These are phyloP conservation scores for Brachyalestes nurse DNA, from an alignment of 2,797 vertebrate genomes.

Conservation along the genomic window DNA sequence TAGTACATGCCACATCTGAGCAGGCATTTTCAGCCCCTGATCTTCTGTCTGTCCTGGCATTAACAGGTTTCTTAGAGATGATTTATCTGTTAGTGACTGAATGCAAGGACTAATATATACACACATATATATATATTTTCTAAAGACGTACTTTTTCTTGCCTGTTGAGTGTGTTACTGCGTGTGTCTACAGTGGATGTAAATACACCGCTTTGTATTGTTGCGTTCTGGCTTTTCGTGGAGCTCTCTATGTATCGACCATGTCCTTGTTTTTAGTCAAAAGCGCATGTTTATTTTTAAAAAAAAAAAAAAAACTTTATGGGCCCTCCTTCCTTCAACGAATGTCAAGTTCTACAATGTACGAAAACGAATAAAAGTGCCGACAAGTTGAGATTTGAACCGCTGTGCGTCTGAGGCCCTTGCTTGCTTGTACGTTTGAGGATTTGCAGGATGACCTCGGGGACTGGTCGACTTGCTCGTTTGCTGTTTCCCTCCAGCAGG, in stretches of 20 bases:
- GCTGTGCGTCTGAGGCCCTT: constrained; percentile 10
- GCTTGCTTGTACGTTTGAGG: background rate
- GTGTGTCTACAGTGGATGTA: constrained; percentile 67
- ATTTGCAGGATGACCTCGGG: constrained; percentile 1
- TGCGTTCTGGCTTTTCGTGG: constrained; percentile 71
- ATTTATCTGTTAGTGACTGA: constrained; percentile 26
- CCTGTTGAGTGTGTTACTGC: constrained; percentile 36
- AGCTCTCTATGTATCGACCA: constrained; percentile 69
- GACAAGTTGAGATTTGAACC: constrained; percentile 67
- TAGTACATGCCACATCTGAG: background rate
- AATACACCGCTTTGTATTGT: constrained; percentile 77
- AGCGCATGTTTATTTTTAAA: constrained; percentile 72
- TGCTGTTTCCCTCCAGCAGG: background rate
- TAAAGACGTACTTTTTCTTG: constrained; percentile 63
- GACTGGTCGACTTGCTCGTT: background rate
- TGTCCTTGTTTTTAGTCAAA: constrained; percentile 71
- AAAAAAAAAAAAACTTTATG: constrained; percentile 46
- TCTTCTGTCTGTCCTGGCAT: constrained; percentile 6
- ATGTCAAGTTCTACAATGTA: constrained; percentile 74
- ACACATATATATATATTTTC: constrained; percentile 53
- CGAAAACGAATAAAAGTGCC: constrained; percentile 76
- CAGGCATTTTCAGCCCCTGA: background rate
- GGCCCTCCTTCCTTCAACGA: constrained; percentile 71
- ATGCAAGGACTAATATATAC: constrained; percentile 35
- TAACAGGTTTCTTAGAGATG: constrained; percentile 1